These are phyloP conservation scores for Cheirogaleus major DNA, from an alignment of 2,797 vertebrate genomes.

Conservation along the genomic window DNA sequence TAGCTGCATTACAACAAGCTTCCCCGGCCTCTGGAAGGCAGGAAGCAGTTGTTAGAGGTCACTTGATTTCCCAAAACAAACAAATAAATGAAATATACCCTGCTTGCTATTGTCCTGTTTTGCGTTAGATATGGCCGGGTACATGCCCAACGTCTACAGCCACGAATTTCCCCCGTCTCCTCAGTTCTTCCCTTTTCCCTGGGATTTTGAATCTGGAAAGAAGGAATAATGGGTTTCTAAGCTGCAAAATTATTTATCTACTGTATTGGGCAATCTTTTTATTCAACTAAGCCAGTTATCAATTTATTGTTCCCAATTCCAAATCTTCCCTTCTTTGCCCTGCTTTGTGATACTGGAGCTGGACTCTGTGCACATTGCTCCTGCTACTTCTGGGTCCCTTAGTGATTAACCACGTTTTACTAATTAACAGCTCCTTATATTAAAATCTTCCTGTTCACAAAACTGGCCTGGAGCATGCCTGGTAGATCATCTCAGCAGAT, in stretches of 20 bases:
- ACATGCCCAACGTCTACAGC: neutral
- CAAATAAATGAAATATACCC: neutral
- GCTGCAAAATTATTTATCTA: neutral
- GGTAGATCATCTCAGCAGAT: neutral
- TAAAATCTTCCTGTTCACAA: neutral
- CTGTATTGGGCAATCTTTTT: neutral
- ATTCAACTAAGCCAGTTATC: neutral
- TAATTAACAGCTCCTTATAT: neutral
- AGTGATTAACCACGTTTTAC: neutral
- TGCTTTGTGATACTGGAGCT: neutral
- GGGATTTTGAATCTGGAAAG: neutral
- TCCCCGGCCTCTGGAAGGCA: neutral
- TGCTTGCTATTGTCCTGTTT: neutral
- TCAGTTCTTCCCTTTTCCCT: neutral
- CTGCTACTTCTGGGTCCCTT: neutral
- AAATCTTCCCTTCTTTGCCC: neutral
- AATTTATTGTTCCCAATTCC: neutral
- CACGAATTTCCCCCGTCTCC: neutral
- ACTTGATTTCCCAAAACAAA: neutral
- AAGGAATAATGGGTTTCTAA: neutral
- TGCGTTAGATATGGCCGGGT: neutral
- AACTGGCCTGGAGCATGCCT: neutral
- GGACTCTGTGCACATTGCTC: neutral
- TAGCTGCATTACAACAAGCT: neutral
- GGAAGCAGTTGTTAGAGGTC: neutral